phyloP scores from a whole-genome alignment of 1,140 invertebrate species.

The Protaetia brevitarsis region DNA sequence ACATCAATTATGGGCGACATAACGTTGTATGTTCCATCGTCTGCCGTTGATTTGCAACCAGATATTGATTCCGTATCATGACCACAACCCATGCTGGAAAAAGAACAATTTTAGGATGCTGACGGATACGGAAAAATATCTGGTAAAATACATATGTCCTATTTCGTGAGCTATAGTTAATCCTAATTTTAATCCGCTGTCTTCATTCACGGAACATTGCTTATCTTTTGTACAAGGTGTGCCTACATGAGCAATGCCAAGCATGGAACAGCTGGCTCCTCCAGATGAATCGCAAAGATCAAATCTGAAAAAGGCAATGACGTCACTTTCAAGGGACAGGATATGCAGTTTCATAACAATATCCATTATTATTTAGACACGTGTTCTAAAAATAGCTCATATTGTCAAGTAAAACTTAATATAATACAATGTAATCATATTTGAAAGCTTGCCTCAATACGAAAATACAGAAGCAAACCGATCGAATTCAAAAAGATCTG shows the following conservation, averaged over 20 bases:
- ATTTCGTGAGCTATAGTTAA: slow-evolving; percentile 70
- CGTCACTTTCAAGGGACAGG: no score
- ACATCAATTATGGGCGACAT: slow-evolving; percentile 65
- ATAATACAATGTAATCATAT: no score
- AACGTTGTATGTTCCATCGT: slow-evolving; percentile 52
- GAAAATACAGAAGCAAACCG: no score
- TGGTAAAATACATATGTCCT: slow-evolving; percentile 61
- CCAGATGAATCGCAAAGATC: slow-evolving; percentile 48
- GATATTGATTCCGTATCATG: slow-evolving; percentile 58
- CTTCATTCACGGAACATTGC: slow-evolving; percentile 66
- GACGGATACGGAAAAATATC: background rate
- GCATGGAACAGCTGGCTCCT: slow-evolving; percentile 58
- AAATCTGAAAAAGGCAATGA: no score
- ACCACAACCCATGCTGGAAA: slow-evolving; percentile 58
- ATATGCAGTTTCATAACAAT: no score
- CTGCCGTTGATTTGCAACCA: slow-evolving; percentile 47
- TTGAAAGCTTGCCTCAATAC: no score
- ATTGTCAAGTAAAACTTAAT: no score
- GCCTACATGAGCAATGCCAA: slow-evolving; percentile 65
- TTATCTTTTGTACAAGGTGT: slow-evolving; percentile 62
- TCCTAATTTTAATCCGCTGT: slow-evolving; percentile 64
- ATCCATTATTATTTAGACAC: no score
- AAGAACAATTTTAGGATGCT: background rate
- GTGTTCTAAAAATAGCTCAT: no score
- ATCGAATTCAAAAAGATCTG: no score